These are phyloP conservation scores for Notodromas monacha DNA, from an alignment of 2,888 invertebrate genomes.

Conservation along the genomic window DNA sequence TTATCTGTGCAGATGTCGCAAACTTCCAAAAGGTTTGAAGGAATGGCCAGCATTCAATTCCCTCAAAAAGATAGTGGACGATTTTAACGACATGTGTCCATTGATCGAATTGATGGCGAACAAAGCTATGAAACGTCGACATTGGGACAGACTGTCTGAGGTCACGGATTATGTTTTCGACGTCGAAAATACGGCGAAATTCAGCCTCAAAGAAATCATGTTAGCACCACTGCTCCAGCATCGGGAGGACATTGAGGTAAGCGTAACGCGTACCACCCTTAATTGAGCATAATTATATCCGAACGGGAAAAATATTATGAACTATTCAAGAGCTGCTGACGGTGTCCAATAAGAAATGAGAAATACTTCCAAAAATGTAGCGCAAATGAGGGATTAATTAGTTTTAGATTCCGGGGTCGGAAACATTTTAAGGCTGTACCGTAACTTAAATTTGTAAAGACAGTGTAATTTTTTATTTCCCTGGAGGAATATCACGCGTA, in stretches of 20 bases:
- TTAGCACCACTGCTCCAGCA: constrained; percentile 44
- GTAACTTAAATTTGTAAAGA: no score
- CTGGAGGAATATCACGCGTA: no score
- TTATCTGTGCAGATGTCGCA: constrained; percentile 36
- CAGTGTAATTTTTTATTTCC: no score
- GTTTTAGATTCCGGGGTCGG: no score
- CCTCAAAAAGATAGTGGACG: constrained; percentile 55
- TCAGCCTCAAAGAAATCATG: constrained; percentile 44
- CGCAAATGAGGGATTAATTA: no score
- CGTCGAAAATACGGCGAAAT: constrained; percentile 40
- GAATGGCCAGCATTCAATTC: constrained; percentile 61
- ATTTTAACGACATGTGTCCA: constrained; percentile 59
- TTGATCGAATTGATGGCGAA: constrained; percentile 56
- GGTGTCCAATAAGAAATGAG: no score
- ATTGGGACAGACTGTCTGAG: constrained; percentile 31
- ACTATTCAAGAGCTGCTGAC: no score
- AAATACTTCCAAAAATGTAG: no score
- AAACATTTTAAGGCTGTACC: no score
- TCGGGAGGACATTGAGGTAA: constrained; percentile 55
- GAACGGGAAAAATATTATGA: no score
- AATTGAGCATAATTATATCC: no score
- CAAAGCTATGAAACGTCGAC: constrained; percentile 46
- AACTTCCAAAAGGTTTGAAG: constrained; percentile 47
- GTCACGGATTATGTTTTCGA: constrained; percentile 32
- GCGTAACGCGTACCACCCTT: no score